phyloP scores from a whole-genome alignment of 2,113 vertebrate species.

The Dipodomys ordii region DNA sequence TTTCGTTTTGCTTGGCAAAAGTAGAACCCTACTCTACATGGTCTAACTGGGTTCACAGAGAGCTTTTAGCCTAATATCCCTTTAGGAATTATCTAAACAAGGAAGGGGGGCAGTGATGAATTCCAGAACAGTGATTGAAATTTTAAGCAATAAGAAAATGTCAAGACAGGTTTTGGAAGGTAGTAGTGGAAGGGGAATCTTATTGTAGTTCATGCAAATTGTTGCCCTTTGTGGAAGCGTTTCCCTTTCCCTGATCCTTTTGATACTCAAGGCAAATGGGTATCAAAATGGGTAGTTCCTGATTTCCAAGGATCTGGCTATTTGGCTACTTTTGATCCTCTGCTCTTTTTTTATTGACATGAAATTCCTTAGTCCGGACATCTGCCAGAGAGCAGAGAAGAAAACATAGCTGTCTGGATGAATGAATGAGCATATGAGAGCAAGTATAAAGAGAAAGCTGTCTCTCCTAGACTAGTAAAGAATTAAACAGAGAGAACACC shows the following conservation, averaged over 20 bases:
- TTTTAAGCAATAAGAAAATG: slow-evolving; percentile 48
- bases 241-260: neutral
- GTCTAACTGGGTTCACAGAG: slow-evolving; percentile 52
- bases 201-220: neutral
- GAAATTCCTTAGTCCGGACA: slow-evolving; percentile 32
- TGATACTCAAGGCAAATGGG: neutral
- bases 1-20: slow-evolving; percentile 60
- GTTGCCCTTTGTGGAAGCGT: neutral
- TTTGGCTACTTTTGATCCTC: slow-evolving; percentile 11
- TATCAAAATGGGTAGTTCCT: neutral
- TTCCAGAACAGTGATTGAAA: slow-evolving; percentile 35
- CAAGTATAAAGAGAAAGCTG: neutral
- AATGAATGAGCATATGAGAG: neutral
- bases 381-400: slow-evolving; percentile 41
- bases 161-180: slow-evolving; percentile 37
- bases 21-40: slow-evolving; percentile 18
- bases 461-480: neutral
- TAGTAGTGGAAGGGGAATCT: neutral
- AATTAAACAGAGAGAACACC: slow-evolving; percentile 16
- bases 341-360: slow-evolving; percentile 57
- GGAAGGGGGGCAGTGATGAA: slow-evolving; percentile 32
- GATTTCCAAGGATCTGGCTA: neutral
- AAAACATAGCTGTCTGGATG: neutral
- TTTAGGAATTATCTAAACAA: slow-evolving; percentile 59
- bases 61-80: slow-evolving; percentile 21